Evolutionary conservation across 2,113 vertebrate genomes (phyloP), one percentile per base, ranked within the genome.

Genomic region (Mystacornis crossleyi): DNA sequence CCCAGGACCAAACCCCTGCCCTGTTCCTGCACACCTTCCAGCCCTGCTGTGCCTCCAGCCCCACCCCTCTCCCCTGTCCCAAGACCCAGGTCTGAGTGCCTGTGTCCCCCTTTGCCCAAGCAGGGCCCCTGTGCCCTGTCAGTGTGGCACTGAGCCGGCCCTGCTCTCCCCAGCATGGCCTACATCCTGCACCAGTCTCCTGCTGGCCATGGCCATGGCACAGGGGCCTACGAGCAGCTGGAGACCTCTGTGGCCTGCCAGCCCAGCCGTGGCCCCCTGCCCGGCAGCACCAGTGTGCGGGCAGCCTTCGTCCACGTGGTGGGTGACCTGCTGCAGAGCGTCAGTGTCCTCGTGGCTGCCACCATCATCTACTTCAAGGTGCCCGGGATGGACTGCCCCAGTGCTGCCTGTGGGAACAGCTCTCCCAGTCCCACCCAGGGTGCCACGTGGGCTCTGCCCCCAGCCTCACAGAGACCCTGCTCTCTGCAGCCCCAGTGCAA

Each of bases 361-460:
- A 98, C 96, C 73, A 97, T 99, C 96, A 99, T 99, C 98, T 99
- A 98, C 96, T 99, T 99, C 96, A 99, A 99, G 99, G 99, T 99
- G 97, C 31, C 13, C 0, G 0, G 48, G 54, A 69, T 26, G 71
- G 80, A 4, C 14, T 9, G 38, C 25, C n/a, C 55, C 48, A 33
- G 1, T 0, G 4, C n/a, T 17, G 18, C n/a, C 66, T 4, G 3
- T 4, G 24, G 50, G 40, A 65, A 16, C 16, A 15, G 28, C 40
- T 14, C 33, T 55, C 43, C 31, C n/a, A 19, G 58, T 29, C 58
- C 61, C 24, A 5, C 0, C 0, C 15, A 4, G 36, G 29, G 43
- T 26, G 21, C 34, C 5, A 4, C 1, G 5, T 45, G 42, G 16
- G 33, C 38, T 66, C 61, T 33, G 45, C 34, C 23, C 14, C 51